phyloP scores from a whole-genome alignment of 2,113 vertebrate genomes.

The Sorex araneus region DNA sequence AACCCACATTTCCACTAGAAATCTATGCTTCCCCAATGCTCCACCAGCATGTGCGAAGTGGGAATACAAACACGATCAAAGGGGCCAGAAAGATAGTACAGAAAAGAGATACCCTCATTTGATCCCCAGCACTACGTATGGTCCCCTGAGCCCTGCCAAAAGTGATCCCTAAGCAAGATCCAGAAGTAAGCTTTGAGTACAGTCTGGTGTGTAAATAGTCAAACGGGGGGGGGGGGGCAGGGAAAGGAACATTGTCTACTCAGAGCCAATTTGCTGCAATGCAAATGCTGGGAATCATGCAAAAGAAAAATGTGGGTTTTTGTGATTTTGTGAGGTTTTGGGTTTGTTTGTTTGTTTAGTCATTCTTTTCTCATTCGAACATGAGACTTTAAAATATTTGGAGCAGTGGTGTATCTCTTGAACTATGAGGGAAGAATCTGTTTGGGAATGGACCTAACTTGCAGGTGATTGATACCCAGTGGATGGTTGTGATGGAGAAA shows the following conservation, averaged over 20 bases:
- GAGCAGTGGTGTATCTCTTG: not conserved
- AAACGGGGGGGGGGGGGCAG: too few relatives aligned
- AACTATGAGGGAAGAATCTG: not conserved
- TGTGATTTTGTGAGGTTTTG: too few relatives aligned
- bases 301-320: too few relatives aligned
- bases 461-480: not conserved
- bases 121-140: not conserved
- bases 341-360: too few relatives aligned
- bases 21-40: not conserved
- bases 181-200: too few relatives aligned
- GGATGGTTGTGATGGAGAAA: conserved; percentile 8
- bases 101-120: not conserved
- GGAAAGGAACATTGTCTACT: not conserved
- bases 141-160: not conserved
- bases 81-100: not conserved
- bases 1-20: not conserved
- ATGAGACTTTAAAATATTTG: not conserved
- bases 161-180: not conserved
- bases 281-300: not conserved
- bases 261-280: not conserved
- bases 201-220: too few relatives aligned
- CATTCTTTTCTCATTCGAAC: not conserved
- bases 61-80: not conserved
- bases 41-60: not conserved
- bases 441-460: not conserved